A percentile compares a stretch with the other conserved stretches of the same genome.
Conservation (phyloP, 2,113 vertebrate species). For the Hippoglossus stenolepis region DNA sequence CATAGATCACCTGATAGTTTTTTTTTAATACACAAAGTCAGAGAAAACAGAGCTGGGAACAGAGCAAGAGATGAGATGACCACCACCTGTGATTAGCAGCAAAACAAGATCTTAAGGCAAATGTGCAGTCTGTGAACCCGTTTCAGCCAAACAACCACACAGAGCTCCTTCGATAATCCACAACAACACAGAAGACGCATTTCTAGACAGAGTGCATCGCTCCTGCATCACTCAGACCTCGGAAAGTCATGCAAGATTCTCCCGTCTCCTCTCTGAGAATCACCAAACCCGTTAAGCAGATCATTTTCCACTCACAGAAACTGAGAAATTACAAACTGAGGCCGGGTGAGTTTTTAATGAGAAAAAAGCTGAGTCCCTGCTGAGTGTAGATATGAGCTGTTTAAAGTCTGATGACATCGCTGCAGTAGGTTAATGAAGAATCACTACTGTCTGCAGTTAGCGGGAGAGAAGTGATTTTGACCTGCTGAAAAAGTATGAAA, state of each 20-base stretch:
- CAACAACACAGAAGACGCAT: slow-evolving; percentile 4
- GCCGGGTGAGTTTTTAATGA: neutral
- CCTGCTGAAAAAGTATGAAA: neutral
- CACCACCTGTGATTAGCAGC: slow-evolving; percentile 66
- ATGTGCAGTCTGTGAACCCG: slow-evolving; percentile 45
- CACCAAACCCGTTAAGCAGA: neutral
- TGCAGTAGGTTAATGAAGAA: neutral
- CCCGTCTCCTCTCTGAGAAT: neutral
- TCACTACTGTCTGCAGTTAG: neutral
- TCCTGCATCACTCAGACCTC: neutral
- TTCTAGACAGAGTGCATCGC: neutral
- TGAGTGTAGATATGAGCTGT: neutral
- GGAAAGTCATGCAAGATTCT: neutral
- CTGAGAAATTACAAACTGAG: neutral
- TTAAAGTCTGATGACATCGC: neutral
- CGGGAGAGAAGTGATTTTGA: neutral
- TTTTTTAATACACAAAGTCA: neutral
- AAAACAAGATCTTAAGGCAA: slow-evolving; percentile 72
- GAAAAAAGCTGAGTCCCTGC: neutral
- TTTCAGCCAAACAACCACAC: slow-evolving; percentile 28
- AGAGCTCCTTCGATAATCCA: neutral
- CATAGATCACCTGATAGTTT: neutral
- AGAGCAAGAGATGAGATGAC: slow-evolving; percentile 18
- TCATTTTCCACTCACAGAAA: neutral
- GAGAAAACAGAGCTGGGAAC: slow-evolving; percentile 25